Base-by-base conservation (phyloP, 2,113 vertebrate species). In the Butorides virescens region DNA sequence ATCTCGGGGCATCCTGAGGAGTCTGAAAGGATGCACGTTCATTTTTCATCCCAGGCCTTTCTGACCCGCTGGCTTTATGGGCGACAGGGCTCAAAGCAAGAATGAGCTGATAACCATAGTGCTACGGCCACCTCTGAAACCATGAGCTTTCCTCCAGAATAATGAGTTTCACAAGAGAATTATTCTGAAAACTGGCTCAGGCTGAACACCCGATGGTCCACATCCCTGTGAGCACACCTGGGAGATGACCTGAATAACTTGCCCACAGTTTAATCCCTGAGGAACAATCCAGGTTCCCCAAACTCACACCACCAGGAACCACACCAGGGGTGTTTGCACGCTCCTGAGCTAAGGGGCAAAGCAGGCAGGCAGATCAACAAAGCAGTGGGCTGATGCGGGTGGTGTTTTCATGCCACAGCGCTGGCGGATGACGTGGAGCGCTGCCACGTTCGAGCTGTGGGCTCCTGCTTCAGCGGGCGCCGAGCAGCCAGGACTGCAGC, bases 391-490 rank as follows among this genome's bases (percentile, higher is more conserved):
- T 79, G 86, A 42, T 76, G 36, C 11, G 13, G 65, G 49, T 73
- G 66, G 25, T 56, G 75, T 94, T 96, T 96, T 92, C 53, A 90
- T 89, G 80, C 83, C 49, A 59, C 58, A n/a, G 92, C 90, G 55
- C 68, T 68, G 84, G 79, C 42, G 17, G 84, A 63, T 92, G 67
- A 49, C 9, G 67, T 86, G 79, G 92, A 96, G 77, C 7, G 0
- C 34, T 96, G 58, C 86, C 88, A 67, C 2, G 0, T 84, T 90
- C 1, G 2, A 91, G 71, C 53, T 71, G 79, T 58, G 56, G 67
- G 78, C 36, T 93, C 11, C 56, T 72, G 29, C 53, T 88, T 62
- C 65, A 47, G 46, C 2, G 3, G 39, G 94, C 4, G 0, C 67
- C 27, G 56, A 92, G 94, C 78, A 97, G 78, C 83, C 25, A 1